phyloP scores from a whole-genome alignment of 2,888 invertebrate genomes.

The Acleris holmiana region DNA sequence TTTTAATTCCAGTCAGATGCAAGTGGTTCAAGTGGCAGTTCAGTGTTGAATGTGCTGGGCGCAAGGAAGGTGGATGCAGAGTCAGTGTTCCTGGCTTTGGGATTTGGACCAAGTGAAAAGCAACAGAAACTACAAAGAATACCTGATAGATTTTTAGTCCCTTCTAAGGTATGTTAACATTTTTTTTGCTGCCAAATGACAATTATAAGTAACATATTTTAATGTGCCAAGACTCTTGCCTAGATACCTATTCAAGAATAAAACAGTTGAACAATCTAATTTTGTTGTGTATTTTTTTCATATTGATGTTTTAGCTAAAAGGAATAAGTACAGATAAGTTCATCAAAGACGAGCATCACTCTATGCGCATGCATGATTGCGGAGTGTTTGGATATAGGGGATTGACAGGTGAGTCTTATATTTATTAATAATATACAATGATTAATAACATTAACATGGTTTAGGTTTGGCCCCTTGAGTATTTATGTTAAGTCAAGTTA shows the following conservation, averaged over 20 bases:
- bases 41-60: slow-evolving; percentile 93
- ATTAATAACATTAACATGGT: slow-evolving; percentile 1
- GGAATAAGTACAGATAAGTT: slow-evolving; percentile 91
- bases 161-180: slow-evolving; percentile 86
- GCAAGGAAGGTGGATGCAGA: slow-evolving; percentile 95
- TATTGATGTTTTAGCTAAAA: slow-evolving; percentile 77
- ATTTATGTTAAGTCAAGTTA: not conserved
- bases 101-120: slow-evolving; percentile 90
- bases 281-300: not conserved
- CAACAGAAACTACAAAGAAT: slow-evolving; percentile 90
- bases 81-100: slow-evolving; percentile 91
- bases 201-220: not conserved
- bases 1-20: slow-evolving; percentile 69
- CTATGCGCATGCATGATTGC: slow-evolving; percentile 89
- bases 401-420: slow-evolving; percentile 84
- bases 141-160: slow-evolving; percentile 91
- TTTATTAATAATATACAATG: not conserved
- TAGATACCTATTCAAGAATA: too few relatives aligned
- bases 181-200: not conserved
- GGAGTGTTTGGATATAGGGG: slow-evolving; percentile 91
- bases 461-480: not conserved
- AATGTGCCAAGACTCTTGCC: too few relatives aligned
- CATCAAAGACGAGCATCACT: slow-evolving; percentile 89
- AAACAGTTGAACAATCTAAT: too few relatives aligned
- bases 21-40: slow-evolving; percentile 86